Base-by-base conservation (phyloP, 2,113 vertebrate species). In the Indicator maculatus region DNA sequence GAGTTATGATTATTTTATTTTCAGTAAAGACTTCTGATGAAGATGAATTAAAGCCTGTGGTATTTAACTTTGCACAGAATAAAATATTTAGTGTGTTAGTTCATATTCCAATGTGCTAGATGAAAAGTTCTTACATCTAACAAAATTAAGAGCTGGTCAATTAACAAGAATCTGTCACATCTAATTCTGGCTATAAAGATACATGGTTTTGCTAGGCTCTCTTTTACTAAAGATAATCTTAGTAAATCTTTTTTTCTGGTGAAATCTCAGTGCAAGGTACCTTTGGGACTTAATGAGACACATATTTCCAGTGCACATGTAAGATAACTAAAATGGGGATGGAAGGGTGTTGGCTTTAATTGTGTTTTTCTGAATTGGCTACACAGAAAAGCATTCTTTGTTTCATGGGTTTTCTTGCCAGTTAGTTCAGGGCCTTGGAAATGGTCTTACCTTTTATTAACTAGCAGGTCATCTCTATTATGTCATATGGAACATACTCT, bases 31-130 rank as follows among this genome's bases (percentile, higher is more conserved):
- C 2, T 8, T 66, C 75, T 88, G 71, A 86, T 83, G 56, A 94
- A 93, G 77, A 77, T n/a, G 8, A 85, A 91, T 94, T 89, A 86
- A 92, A 95, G 24, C 41, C 66, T 64, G 39, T 79, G 52, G 87
- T 66, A 82, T 30, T 77, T 83, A 80, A 69, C 58, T 91, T 79
- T 71, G 31, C 38, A 83, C 31, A 82, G 73, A 90, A 94, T 84
- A 64, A 89, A 92, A 86, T 86, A 90, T 90, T 95, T 83, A 64
- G 47, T 4, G 53, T 80, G 44, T 84, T 64, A 74, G 31, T 60
- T 94, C 53, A 27, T 78, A 81, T 88, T 93, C 88, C 58, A 77
- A 90, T 78, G 58, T n/a, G 41, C 76, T 88, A 85, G 59, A 47
- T 3, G 17, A 73, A 67, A 70, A 70, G 52, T 83, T 87, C 63